Conservation (phyloP, 2,113 vertebrate species). For the Catharus bicknelli region DNA sequence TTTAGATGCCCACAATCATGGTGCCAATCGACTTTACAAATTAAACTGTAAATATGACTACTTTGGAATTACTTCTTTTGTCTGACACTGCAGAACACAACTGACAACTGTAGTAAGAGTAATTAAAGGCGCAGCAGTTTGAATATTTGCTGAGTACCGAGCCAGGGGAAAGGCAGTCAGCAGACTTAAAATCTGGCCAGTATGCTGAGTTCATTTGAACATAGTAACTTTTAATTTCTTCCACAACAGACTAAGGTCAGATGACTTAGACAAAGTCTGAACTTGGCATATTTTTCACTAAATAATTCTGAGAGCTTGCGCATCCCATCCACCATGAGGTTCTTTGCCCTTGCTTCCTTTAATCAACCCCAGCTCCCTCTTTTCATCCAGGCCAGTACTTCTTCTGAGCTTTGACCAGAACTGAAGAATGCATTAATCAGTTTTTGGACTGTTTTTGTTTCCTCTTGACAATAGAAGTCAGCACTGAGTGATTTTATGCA, state of each 20-base stretch:
- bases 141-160: background rate
- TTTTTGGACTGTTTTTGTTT: constrained; percentile 9
- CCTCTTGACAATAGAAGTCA: constrained; percentile 12
- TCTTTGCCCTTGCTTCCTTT: background rate
- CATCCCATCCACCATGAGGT: background rate
- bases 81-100: background rate
- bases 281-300: background rate
- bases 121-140: background rate
- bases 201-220: background rate
- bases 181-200: background rate
- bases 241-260: background rate
- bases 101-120: background rate
- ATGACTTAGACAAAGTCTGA: background rate
- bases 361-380: background rate
- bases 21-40: background rate
- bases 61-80: background rate
- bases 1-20: background rate
- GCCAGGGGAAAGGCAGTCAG: background rate
- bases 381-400: constrained; percentile 9
- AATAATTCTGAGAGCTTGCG: background rate
- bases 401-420: constrained; percentile 8
- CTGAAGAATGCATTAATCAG: constrained; percentile 16
- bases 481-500: background rate
- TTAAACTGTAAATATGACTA: background rate
- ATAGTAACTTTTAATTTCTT: constrained; percentile 8